Conservation (phyloP, 2,113 vertebrate species). For the Delphinapterus leucas region DNA sequence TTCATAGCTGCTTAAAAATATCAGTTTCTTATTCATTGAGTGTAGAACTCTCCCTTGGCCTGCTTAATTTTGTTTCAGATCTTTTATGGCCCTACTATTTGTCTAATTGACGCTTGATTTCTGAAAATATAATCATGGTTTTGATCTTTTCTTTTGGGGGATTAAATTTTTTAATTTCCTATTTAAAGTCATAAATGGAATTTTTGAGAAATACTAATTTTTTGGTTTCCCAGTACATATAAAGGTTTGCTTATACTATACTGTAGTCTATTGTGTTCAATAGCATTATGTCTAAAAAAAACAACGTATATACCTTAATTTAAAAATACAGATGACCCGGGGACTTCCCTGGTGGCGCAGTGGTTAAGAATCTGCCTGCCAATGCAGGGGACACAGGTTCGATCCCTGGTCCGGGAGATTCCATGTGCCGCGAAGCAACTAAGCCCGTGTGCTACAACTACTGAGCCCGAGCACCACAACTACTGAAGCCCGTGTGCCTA, state of each 20-base stretch:
- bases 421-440: too few species aligned
- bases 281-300: background rate
- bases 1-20: background rate
- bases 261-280: background rate
- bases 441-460: too few species aligned
- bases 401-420: too few species aligned
- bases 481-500: too few species aligned
- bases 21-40: background rate
- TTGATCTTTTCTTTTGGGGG: background rate
- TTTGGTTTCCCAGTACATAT: background rate
- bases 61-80: background rate
- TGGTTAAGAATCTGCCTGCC: too few species aligned
- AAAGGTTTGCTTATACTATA: background rate
- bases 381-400: too few species aligned
- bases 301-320: background rate
- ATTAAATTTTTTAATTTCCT: background rate
- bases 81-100: background rate
- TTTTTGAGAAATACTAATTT: background rate
- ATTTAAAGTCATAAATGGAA: background rate
- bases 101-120: background rate
- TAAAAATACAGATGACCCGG: background rate
- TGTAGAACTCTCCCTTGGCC: background rate
- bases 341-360: too few species aligned
- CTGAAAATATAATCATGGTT: background rate
- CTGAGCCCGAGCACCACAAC: too few species aligned